phyloP scores from a whole-genome alignment of 2,797 vertebrate genomes.

The Peromyscus eremicus region DNA sequence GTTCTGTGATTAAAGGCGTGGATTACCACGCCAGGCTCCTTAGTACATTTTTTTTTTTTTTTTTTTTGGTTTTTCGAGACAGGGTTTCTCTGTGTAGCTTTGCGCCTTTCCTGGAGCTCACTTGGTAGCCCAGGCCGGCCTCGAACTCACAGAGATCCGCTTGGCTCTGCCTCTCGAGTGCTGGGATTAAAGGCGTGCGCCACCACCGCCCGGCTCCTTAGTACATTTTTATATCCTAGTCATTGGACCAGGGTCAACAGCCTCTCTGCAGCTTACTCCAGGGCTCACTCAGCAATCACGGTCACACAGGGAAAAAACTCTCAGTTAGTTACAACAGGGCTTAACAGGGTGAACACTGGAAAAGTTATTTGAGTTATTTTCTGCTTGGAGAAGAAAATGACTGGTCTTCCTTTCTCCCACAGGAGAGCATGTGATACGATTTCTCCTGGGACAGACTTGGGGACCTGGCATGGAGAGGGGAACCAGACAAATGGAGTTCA shows the following conservation, averaged over 20 bases:
- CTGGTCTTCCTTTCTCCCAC: not conserved
- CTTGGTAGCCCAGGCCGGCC: no score
- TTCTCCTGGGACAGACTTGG: not conserved
- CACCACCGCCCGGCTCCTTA: not conserved
- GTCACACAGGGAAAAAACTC: not conserved
- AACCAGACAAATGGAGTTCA: not conserved
- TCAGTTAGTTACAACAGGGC: not conserved
- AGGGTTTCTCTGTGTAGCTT: no score
- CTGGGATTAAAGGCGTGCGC: not conserved
- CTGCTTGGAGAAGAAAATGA: not conserved
- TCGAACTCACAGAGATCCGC: not conserved
- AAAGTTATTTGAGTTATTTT: not conserved
- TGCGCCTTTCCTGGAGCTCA: no score
- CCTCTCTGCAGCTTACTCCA: not conserved
- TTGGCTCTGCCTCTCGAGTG: not conserved
- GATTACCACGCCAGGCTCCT: not conserved
- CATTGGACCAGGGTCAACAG: not conserved
- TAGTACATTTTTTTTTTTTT: not conserved
- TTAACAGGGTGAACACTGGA: fast-evolving
- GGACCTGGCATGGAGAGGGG: not conserved
- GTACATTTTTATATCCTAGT: not conserved
- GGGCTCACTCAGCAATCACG: not conserved
- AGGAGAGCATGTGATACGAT: not conserved
- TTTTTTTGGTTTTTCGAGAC: no score
- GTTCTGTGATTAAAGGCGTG: not conserved